phyloP scores from a whole-genome alignment of 1,140 invertebrate genomes.

The Octopus sinensis region DNA sequence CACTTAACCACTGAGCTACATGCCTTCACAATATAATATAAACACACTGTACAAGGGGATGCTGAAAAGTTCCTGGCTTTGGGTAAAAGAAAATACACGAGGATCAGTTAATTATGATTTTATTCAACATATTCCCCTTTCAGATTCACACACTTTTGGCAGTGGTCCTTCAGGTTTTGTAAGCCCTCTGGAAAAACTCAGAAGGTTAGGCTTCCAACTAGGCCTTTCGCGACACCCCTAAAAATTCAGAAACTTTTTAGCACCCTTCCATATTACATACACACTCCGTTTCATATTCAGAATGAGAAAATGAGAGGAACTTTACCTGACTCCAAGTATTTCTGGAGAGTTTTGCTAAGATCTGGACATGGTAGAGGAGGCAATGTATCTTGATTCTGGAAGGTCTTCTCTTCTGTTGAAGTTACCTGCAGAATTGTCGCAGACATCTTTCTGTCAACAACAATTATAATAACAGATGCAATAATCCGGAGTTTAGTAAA shows the following conservation, averaged over 20 bases:
- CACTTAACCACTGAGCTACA: too few relatives aligned
- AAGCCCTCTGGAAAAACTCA: background rate
- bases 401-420: conserved; percentile 40
- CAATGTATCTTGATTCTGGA: conserved; percentile 42
- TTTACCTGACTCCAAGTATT: conserved; percentile 56
- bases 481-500: background rate
- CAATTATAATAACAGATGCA: background rate
- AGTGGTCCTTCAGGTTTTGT: background rate
- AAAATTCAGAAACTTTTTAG: background rate
- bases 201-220: background rate
- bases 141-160: background rate
- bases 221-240: background rate
- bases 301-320: background rate
- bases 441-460: background rate
- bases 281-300: background rate
- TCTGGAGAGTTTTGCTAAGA: conserved; percentile 51
- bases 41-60: too few relatives aligned
- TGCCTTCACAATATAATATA: too few relatives aligned
- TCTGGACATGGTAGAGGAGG: conserved; percentile 48
- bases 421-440: background rate
- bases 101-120: too few relatives aligned
- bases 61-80: too few relatives aligned
- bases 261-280: background rate
- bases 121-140: too few relatives aligned
- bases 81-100: too few relatives aligned